Conservation (phyloP, 2,888 invertebrate species). For the Zygogramma bicolorata region DNA sequence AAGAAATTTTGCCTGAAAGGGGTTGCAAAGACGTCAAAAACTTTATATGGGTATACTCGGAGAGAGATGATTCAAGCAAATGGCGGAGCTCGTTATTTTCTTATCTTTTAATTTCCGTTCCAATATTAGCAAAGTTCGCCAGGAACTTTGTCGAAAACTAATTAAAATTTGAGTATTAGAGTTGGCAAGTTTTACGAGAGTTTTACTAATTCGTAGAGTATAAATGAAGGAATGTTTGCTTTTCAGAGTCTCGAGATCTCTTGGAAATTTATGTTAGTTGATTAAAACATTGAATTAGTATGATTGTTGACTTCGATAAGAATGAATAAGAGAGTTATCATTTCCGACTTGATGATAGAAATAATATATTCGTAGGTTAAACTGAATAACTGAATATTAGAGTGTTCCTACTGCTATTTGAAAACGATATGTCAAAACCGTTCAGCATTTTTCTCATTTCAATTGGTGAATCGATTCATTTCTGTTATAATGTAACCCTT, state of each 20-base stretch:
- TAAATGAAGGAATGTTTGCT: slow-evolving; percentile 57
- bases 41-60: slow-evolving; percentile 24
- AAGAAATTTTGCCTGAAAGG: slow-evolving; percentile 2
- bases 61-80: slow-evolving; percentile 43
- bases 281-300: too few relatives aligned
- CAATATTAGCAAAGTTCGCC: slow-evolving; percentile 59
- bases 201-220: slow-evolving; percentile 66
- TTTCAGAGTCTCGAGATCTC: not conserved
- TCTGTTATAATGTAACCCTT: too few relatives aligned
- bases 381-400: too few relatives aligned
- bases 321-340: too few relatives aligned
- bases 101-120: slow-evolving; percentile 68
- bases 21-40: slow-evolving; percentile 37
- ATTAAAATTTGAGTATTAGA: slow-evolving; percentile 66
- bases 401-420: too few relatives aligned
- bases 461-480: too few relatives aligned
- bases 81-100: slow-evolving; percentile 57
- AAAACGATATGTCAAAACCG: too few relatives aligned
- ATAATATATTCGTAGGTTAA: too few relatives aligned
- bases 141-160: slow-evolving; percentile 63
- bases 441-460: too few relatives aligned
- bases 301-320: too few relatives aligned
- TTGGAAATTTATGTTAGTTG: not conserved
- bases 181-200: slow-evolving; percentile 64
- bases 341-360: too few relatives aligned